Evolutionary conservation across 2,797 vertebrate genomes (phyloP), one percentile per base, ranked within the genome.

Genomic region (Mormyrus proboscirostris): DNA sequence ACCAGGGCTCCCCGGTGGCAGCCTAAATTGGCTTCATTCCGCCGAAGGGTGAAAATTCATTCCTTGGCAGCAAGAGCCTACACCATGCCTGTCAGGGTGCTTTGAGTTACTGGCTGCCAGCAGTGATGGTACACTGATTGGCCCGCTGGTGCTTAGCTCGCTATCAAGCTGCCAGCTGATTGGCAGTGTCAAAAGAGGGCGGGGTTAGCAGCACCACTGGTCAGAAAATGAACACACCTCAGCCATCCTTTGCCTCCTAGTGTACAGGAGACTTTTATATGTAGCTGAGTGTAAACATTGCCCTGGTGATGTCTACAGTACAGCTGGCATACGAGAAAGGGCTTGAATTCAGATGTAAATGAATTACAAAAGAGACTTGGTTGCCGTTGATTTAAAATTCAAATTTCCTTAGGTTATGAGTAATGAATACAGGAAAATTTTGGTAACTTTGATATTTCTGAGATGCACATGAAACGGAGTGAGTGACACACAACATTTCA

Each of bases 21-120:
- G n/a, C n/a, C 0, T 44, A 84, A 84, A 84, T 50, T 50, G 82
- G 82, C 82, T 84, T 84, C 82, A 84, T 84, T 84, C 47, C n/a
- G 22, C 41, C 41, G 19, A 50, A 84, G 82, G 82, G 47, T 4
- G 82, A 84, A 25, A 50, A 50, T 84, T 49, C 82, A 84, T 84
- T 84, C 82, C n/a, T 84, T 84, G 47, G 82, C 82, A 84, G 82
- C 7, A 8, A 22, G 47, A 47, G 47, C 22, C 82, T 84, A 79
- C 73, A 19, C 44, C 33, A 44, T 16, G 33, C 73, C 73, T 44
- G 33, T 79, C 73, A 44, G 38, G 73, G 38, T 44, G 16, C 38
- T 79, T 44, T 79, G 73, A 79, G 73, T 44, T 79, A 44, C 33
- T 5, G 14, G 38, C 73, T 79, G 73, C 38, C 73, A n/a, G 73